These are phyloP conservation scores for Apodemia zela DNA, from an alignment of 2,888 invertebrate genomes.

Conservation along the genomic window DNA sequence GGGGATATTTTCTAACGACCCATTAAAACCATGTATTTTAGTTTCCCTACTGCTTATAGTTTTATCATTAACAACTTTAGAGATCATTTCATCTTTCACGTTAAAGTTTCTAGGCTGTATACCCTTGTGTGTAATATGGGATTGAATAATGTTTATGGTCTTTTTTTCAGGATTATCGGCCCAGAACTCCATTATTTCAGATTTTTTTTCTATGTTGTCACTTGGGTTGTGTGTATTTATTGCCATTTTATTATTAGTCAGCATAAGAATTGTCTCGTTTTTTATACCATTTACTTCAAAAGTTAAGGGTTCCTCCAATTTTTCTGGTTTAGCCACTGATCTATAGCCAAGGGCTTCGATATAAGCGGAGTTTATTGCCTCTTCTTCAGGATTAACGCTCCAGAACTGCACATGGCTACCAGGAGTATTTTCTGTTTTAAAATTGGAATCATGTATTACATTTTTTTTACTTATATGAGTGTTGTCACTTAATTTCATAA, in stretches of 20 bases:
- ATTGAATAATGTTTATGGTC: neutral
- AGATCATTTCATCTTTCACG: neutral
- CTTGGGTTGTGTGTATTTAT: no score
- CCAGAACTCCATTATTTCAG: neutral
- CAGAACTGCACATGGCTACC: no score
- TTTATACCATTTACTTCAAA: neutral
- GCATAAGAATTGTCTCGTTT: neutral
- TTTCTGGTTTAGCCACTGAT: neutral
- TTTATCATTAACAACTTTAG: neutral
- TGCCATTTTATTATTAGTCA: neutral
- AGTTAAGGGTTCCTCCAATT: neutral
- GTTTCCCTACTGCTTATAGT: neutral
- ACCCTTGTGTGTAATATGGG: neutral
- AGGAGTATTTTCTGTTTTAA: no score
- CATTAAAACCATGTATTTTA: neutral
- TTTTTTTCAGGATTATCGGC: neutral
- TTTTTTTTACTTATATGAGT: no score
- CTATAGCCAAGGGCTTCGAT: neutral
- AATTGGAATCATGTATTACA: no score
- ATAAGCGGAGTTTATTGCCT: neutral
- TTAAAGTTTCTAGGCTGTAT: neutral
- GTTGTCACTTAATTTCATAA: no score
- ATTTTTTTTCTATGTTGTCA: neutral
- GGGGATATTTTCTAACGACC: neutral
- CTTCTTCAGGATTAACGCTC: neutral